Conservation (phyloP, 2,888 invertebrate genomes). For the Eupithecia abbreviata region DNA sequence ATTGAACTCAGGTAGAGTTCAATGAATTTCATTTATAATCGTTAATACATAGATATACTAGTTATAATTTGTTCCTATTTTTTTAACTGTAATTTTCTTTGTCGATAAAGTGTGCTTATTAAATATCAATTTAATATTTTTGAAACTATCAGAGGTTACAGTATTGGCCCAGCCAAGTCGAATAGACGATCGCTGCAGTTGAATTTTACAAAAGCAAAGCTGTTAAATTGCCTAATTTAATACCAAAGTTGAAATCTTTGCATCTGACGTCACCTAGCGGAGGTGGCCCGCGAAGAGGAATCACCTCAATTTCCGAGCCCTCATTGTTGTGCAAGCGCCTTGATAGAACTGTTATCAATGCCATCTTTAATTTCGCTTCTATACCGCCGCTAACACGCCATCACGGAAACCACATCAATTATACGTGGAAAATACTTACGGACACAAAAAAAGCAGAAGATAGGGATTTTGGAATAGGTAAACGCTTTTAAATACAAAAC, state of each 20-base stretch:
- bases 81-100: no score
- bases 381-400: conserved; percentile 68
- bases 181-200: no score
- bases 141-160: no score
- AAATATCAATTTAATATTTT: no score
- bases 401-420: conserved; percentile 44
- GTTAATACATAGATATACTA: no score
- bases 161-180: no score
- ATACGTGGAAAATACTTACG: conserved; percentile 7
- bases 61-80: no score
- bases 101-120: no score
- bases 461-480: neutral
- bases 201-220: neutral
- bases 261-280: conserved; percentile 54
- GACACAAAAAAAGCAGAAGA: neutral
- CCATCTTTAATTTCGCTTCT: conserved; percentile 85
- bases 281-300: conserved; percentile 77
- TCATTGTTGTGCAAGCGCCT: conserved; percentile 70
- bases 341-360: conserved; percentile 85
- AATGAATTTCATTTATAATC: no score
- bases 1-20: no score
- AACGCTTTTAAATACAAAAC: neutral
- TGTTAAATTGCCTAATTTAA: conserved; percentile 7
- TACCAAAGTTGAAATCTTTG: conserved; percentile 14
- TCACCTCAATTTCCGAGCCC: conserved; percentile 80